Conservation (phyloP, 2,113 vertebrate species). For the Crocuta crocuta region DNA sequence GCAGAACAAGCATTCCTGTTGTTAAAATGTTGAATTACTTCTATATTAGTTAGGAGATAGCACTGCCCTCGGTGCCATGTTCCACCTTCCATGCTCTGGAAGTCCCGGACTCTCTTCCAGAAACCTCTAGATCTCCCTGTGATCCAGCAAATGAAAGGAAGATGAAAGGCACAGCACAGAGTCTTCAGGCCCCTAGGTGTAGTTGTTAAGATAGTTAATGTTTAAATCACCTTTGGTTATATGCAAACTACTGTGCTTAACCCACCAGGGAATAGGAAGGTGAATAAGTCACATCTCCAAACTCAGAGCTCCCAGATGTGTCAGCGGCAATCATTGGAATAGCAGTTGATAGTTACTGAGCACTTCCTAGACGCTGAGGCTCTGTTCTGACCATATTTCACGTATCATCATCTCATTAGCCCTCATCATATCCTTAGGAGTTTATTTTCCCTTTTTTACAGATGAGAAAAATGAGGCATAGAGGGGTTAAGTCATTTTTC, state of each 20-base stretch:
- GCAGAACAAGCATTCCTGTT: not conserved
- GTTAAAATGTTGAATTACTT: conserved; percentile 36
- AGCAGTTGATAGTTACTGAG: not conserved
- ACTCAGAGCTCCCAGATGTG: not conserved
- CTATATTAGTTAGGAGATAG: not conserved
- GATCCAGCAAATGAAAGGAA: not conserved
- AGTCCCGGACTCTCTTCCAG: not conserved
- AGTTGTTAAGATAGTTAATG: conserved; percentile 31
- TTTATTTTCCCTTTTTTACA: conserved; percentile 35
- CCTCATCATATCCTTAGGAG: not conserved
- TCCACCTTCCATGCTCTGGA: not conserved
- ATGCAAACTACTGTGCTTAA: conserved; percentile 8
- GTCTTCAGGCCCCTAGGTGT: not conserved
- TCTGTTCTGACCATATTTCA: not conserved
- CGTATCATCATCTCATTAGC: conserved; percentile 24
- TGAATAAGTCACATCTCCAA: not conserved
- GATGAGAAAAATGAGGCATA: not conserved
- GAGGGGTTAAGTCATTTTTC: not conserved
- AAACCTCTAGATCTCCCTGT: not conserved
- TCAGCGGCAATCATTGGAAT: not conserved
- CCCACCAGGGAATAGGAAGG: not conserved
- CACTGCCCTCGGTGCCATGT: not conserved
- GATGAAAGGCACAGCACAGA: not conserved
- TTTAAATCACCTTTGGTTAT: not conserved
- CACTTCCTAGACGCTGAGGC: not conserved